Evolutionary conservation across 2,888 invertebrate genomes (phyloP), one percentile per base, ranked within the genome.

Genomic region (Blastobasis adustella): DNA sequence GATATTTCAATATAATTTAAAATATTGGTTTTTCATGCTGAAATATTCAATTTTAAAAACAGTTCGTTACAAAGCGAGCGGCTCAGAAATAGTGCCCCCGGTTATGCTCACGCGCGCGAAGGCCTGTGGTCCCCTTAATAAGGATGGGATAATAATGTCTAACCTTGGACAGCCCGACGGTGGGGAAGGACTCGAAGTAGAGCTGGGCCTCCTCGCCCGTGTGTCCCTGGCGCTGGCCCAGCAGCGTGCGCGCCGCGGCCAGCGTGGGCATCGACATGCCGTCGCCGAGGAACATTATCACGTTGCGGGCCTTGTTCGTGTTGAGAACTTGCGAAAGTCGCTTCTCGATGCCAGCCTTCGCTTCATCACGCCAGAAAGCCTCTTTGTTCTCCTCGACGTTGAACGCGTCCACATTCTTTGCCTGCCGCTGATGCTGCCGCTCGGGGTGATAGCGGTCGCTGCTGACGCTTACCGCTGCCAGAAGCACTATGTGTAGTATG

Each of bases 231-330:
- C 89, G 76, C 72, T 93, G 93, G 0, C 93, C 93, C 47, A 90
- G 86, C 60, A 91, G 90, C 41, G 92, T 90, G 60, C 94, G 87
- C 37, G 92, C 90, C 0, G 93, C 93, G 5, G 92, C 90, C 49
- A 93, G 76, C 5, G 94, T 94, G 3, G 93, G 86, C 49, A 93
- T 76, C 10, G 93, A 92, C 93, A 94, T 93, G 45, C 94, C 94
- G 72, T 94, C 94, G 6, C 94, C 94, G 54, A 95, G 73, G 73
- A 94, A 94, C 72, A 94, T 80, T 47, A 94, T 91, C 7, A 93
- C 80, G 75, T 94, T 94, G 47, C 72, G 69, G 44, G 77, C 81
- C 5, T 10, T 51, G 45, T 46, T 47, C 41, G 39, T 46, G 52
- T 55, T 73, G 58, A 71, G 48, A 45, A 80, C 54, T 49, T 73